phyloP scores from a whole-genome alignment of 2,888 invertebrate species.

The Biston betularia region DNA sequence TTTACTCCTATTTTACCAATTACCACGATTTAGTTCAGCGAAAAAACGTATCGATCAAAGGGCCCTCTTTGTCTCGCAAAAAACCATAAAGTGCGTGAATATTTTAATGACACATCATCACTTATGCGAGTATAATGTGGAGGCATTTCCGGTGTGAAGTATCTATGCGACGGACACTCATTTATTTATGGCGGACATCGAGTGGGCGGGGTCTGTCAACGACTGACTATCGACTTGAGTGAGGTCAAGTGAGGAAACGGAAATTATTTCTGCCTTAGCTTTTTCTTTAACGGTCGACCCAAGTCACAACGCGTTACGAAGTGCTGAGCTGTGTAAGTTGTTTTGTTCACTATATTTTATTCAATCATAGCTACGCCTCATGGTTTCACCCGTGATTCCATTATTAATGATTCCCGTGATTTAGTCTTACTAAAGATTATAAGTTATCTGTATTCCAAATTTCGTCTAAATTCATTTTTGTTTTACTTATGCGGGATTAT shows the following conservation, averaged over 20 bases:
- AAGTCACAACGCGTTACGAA: slow-evolving; percentile 20
- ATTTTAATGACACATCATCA: slow-evolving; percentile 13
- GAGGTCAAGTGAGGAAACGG: slow-evolving; percentile 61
- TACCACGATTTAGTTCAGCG: too few relatives aligned
- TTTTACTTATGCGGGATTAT: too few relatives aligned
- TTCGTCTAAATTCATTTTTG: too few relatives aligned
- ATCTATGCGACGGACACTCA: slow-evolving; percentile 57
- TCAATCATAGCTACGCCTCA: background rate
- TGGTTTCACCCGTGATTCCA: background rate
- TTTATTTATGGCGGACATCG: slow-evolving; percentile 61
- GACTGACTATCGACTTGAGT: slow-evolving; percentile 57
- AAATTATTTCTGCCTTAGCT: slow-evolving; percentile 56
- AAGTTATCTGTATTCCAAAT: too few relatives aligned
- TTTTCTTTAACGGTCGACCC: slow-evolving; percentile 44
- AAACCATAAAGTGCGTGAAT: background rate
- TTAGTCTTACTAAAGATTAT: background rate
- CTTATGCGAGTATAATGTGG: slow-evolving; percentile 18
- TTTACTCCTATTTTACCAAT: too few relatives aligned
- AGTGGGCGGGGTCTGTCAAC: slow-evolving; percentile 52
- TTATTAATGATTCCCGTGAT: background rate
- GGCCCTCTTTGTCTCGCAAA: background rate
- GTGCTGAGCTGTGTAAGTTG: slow-evolving; percentile 17
- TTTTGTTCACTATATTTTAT: slow-evolving; percentile 19
- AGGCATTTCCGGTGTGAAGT: slow-evolving; percentile 43
- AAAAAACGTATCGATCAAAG: background rate